These are phyloP conservation scores for Trichomycterus rosablanca DNA, from an alignment of 2,113 vertebrate species.

Conservation along the genomic window DNA sequence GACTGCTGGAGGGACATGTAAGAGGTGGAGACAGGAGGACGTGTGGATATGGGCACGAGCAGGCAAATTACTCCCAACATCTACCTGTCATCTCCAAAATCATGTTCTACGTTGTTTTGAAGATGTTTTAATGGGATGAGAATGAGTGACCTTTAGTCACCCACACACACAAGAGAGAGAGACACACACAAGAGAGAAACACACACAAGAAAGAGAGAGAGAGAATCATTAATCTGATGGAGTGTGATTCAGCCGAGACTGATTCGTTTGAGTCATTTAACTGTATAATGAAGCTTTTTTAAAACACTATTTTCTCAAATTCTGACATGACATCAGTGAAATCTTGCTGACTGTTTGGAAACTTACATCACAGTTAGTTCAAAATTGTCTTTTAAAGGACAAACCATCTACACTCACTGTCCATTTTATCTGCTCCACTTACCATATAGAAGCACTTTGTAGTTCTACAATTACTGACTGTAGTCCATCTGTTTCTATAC, in stretches of 20 bases:
- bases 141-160: conserved; percentile 49
- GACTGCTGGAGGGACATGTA: conserved; percentile 3
- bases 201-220: conserved; percentile 18
- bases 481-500: too few relatives aligned
- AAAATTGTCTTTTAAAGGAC: too few relatives aligned
- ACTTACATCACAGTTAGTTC: background rate
- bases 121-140: conserved; percentile 22
- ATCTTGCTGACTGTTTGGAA: background rate
- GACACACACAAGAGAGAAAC: conserved; percentile 21
- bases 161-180: background rate
- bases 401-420: too few relatives aligned
- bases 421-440: too few relatives aligned
- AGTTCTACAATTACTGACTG: too few relatives aligned
- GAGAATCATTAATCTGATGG: conserved; percentile 49
- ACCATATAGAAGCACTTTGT: too few relatives aligned
- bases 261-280: conserved; percentile 69
- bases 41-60: conserved; percentile 17
- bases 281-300: conserved; percentile 60
- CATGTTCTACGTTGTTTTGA: background rate
- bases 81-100: background rate
- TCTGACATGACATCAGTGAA: conserved; percentile 42
- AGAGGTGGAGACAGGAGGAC: conserved; percentile 13
- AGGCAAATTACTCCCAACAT: conserved; percentile 11
- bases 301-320: conserved; percentile 55
- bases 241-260: conserved; percentile 50